Evolutionary conservation across 2,113 vertebrate species (phyloP).

Genomic region (Nothoprocta pentlandii): DNA sequence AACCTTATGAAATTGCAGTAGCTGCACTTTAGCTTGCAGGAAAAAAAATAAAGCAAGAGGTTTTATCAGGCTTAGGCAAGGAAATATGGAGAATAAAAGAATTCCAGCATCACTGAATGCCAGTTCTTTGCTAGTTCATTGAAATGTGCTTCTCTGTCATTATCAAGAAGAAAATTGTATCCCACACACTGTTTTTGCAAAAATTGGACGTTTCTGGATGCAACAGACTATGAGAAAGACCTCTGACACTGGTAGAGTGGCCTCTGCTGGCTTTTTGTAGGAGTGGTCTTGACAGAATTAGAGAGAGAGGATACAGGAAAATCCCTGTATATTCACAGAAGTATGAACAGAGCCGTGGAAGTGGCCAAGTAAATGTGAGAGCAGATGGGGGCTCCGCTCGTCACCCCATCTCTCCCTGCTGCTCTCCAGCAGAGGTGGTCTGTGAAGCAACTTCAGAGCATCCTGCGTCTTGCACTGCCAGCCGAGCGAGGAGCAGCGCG

Average conservation of each 20-base stretch:
- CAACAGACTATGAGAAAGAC: background rate
- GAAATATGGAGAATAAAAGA: background rate
- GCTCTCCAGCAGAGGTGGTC: background rate
- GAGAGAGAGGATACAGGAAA: slow-evolving; percentile 12
- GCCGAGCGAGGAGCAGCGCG: background rate
- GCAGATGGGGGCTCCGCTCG: slow-evolving; percentile 7
- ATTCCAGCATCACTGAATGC: background rate
- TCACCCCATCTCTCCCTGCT: slow-evolving; percentile 1
- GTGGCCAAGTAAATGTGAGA: background rate
- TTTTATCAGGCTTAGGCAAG: background rate
- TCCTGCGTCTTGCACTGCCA: background rate
- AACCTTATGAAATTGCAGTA: slow-evolving; percentile 16
- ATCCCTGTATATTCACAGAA: slow-evolving; percentile 31
- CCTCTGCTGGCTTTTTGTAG: background rate
- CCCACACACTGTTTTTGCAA: background rate
- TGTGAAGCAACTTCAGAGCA: background rate
- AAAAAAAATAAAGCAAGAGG: slow-evolving; percentile 19
- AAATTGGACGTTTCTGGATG: background rate
- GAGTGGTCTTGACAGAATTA: background rate
- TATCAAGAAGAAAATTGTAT: background rate
- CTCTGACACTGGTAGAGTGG: background rate
- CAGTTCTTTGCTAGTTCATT: background rate
- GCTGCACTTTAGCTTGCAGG: slow-evolving; percentile 1
- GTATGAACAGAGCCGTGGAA: background rate
- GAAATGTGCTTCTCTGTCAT: background rate